Evolutionary conservation across 1,140 invertebrate species (phyloP), one percentile per base, ranked within the genome.

Genomic region (Drosophila oshimai): DNA sequence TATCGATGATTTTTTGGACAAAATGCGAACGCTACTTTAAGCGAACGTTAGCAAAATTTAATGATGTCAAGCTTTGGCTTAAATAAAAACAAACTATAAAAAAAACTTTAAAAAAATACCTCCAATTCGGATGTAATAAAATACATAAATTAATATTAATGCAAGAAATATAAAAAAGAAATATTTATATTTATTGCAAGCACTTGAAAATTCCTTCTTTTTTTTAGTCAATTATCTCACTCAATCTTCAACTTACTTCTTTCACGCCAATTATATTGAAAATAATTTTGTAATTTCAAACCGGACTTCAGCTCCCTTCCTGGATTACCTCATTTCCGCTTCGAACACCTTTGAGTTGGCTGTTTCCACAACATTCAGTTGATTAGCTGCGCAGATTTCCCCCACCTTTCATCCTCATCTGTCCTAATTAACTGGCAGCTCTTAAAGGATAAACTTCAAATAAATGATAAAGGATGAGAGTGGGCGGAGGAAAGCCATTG

Each of bases 381-480:
- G 58, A 62, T 60, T 60, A 62, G 42, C 44, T 7, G 33, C 39
- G 29, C 37, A 22, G 26, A 74, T 61, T 24, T 45, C 62, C 33
- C 51, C 62, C 46, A n/a, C 54, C 58, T 73, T 83, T 83, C 22
- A 15, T 41, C 62, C 42, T 18, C 34, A 13, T 17, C 17, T 65
- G 64, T 65, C 57, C 61, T 81, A 81, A 81, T 81, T 83, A 81
- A 83, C 72, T 76, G 67, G 58, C 74, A 46, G 51, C 55, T 83
- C 77, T 81, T 81, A 81, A 76, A 81, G 76, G 60, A 60, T 31
- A 68, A 68, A 55, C 51, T 18, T 18, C 18, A 65, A 53, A 50
- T 36, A 60, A 54, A 54, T 36, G 47, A 51, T 44, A 28, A 64
- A 39, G 36, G 17, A 34, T 34, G 20, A 34, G 22, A 9, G 17